Conservation (phyloP, 2,113 vertebrate species). For the Plecturocebus donacophilus region DNA sequence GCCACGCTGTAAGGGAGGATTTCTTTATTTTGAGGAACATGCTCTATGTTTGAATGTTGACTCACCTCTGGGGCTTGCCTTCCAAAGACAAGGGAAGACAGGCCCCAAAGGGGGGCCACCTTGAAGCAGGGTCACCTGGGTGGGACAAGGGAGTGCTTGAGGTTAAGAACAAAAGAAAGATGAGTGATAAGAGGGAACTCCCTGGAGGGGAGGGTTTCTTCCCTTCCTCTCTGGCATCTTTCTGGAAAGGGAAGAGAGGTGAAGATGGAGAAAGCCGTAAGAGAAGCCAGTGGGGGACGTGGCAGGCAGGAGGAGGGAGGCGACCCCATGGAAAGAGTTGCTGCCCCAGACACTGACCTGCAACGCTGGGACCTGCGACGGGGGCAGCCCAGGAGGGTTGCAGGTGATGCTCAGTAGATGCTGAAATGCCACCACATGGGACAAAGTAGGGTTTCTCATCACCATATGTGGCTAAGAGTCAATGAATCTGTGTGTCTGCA, state of each 20-base stretch:
- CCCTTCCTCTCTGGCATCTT: background rate
- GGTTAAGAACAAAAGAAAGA: background rate
- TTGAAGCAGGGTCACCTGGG: background rate
- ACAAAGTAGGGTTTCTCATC: background rate
- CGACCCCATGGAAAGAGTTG: accelerated
- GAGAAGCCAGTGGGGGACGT: background rate
- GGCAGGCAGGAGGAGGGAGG: background rate
- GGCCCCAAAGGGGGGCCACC: background rate
- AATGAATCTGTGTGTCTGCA: background rate
- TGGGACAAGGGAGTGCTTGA: background rate
- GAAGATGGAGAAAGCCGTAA: background rate
- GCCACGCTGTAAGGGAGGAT: accelerated
- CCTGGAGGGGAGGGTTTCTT: accelerated
- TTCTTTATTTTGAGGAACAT: background rate
- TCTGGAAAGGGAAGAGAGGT: no score
- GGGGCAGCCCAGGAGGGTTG: background rate
- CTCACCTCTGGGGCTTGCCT: background rate
- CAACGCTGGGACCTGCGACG: background rate
- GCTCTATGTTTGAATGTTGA: background rate
- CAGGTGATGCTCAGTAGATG: accelerated
- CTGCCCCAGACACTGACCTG: no score
- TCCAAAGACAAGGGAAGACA: background rate
- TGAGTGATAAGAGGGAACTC: background rate
- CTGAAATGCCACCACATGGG: background rate
- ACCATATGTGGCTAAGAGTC: no score